Conservation (phyloP, 1,140 invertebrate species). For the Penaeus vannamei region DNA sequence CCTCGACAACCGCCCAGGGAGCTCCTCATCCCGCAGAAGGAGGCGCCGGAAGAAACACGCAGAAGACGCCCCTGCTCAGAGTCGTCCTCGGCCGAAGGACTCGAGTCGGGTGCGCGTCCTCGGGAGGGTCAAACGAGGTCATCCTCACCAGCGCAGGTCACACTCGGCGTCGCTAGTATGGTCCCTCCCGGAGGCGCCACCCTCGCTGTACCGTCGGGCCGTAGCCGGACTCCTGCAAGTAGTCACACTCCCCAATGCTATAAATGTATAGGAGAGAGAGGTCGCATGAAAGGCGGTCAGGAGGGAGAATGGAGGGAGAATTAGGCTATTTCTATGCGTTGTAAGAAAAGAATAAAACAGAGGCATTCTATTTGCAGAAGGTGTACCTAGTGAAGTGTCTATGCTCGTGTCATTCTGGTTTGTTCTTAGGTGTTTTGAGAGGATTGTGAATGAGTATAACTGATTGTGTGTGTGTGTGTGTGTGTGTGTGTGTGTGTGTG, state of each 20-base stretch:
- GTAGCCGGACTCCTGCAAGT: slow-evolving; percentile 42
- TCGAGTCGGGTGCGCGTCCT: neutral
- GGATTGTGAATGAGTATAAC: too few relatives aligned
- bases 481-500: too few relatives aligned
- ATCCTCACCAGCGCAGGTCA: slow-evolving; percentile 55
- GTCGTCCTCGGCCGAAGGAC: neutral
- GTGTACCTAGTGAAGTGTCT: too few relatives aligned
- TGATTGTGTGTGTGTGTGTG: too few relatives aligned
- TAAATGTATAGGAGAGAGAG: neutral
- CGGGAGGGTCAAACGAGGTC: neutral
- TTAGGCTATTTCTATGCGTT: neutral
- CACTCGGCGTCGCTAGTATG: slow-evolving; percentile 53
- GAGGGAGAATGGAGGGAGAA: too few relatives aligned
- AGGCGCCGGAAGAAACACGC: too few relatives aligned
- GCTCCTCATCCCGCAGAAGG: too few relatives aligned
- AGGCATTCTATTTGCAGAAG: neutral
- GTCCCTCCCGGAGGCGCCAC: slow-evolving; percentile 38
- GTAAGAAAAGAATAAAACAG: neutral
- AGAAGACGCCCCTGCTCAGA: neutral
- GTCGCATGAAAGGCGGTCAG: neutral
- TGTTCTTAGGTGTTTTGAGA: too few relatives aligned
- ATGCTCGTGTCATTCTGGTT: too few relatives aligned
- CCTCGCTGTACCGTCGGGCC: slow-evolving; percentile 42
- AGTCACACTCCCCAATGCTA: neutral
- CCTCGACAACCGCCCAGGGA: too few relatives aligned